These are phyloP conservation scores for Teleogryllus oceanicus DNA, from an alignment of 2,888 invertebrate genomes.

Conservation along the genomic window DNA sequence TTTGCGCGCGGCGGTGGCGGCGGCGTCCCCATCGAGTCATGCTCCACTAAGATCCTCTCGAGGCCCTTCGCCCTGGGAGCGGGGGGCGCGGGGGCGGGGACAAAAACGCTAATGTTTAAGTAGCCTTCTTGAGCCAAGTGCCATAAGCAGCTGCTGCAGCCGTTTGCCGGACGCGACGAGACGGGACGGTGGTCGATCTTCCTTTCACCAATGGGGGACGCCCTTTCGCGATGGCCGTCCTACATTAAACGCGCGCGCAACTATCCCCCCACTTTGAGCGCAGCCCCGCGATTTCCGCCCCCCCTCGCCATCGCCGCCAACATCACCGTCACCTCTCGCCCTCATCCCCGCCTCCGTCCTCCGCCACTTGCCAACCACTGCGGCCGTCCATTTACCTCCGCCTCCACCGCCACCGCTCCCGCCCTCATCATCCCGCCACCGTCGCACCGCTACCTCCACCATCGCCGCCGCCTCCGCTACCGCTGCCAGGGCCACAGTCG, in stretches of 20 bases:
- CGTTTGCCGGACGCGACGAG: background rate
- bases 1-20: background rate
- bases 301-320: background rate
- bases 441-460: background rate
- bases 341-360: background rate
- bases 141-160: no score
- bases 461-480: no score
- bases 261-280: no score
- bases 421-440: no score
- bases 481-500: no score
- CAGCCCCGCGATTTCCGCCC: no score
- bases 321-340: background rate
- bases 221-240: no score
- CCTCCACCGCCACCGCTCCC: background rate
- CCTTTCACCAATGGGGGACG: no score
- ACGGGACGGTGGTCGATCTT: background rate
- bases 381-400: background rate
- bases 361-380: background rate
- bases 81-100: background rate
- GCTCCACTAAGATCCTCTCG: constrained; percentile 25
- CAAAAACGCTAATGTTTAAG: no score
- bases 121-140: no score
- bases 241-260: no score
- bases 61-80: background rate
- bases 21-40: constrained; percentile 20